phyloP scores from a whole-genome alignment of 2,888 invertebrate species.

The Thymelicus acteon region DNA sequence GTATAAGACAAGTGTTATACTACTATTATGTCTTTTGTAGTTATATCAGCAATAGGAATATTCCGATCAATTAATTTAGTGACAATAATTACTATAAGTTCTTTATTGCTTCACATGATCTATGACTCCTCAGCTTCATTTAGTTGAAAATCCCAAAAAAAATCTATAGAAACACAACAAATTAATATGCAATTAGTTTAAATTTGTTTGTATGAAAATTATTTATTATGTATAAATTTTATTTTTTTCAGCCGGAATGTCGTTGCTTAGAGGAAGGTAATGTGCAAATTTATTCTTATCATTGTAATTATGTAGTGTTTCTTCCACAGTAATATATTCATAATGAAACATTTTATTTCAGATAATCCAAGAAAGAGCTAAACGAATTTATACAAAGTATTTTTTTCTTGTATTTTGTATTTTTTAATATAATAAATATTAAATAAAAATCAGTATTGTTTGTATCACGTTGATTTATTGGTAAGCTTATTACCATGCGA shows the following conservation, averaged over 20 bases:
- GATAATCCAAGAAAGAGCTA: conserved; percentile 36
- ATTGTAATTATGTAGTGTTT: too few relatives aligned
- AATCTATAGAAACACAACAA: too few relatives aligned
- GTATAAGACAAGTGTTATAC: too few relatives aligned
- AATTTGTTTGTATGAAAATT: too few relatives aligned
- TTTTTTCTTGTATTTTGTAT: conserved; percentile 18
- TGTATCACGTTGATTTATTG: conserved; percentile 53
- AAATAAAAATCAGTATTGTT: conserved; percentile 43
- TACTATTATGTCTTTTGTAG: too few relatives aligned
- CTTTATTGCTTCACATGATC: too few relatives aligned
- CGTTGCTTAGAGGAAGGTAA: conserved; percentile 64
- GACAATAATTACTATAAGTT: too few relatives aligned
- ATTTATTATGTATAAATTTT: conserved; percentile 3
- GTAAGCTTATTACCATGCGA: conserved; percentile 63
- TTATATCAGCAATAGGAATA: too few relatives aligned
- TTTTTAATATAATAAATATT: conserved; percentile 1
- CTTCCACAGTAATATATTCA: neutral
- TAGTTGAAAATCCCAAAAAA: too few relatives aligned
- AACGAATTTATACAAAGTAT: conserved; percentile 14
- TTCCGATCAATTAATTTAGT: too few relatives aligned
- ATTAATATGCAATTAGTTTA: too few relatives aligned
- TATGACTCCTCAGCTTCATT: too few relatives aligned
- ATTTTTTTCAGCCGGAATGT: conserved; percentile 60
- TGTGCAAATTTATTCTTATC: conserved; percentile 29
- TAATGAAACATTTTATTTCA: conserved; percentile 35